Percentiles rank a stretch among this genome's conserved stretches.
Evolutionary conservation across 37 sponge, comb jelly and placozoan species (phyloP).

Genomic region (Agelas oroides): DNA sequence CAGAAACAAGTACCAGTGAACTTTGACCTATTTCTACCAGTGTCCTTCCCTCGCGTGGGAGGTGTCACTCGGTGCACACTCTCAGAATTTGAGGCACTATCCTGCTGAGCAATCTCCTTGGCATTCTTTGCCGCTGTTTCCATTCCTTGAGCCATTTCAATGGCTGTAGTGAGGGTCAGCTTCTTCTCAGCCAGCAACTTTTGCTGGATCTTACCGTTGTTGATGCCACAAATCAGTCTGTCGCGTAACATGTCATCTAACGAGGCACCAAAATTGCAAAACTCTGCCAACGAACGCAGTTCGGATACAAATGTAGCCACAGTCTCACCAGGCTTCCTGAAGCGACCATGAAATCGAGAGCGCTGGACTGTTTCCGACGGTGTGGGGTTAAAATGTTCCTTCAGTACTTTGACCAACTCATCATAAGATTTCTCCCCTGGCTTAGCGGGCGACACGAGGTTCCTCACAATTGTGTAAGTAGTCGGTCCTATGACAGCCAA

Average conservation of each 20-base stretch:
- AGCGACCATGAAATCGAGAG: neutral
- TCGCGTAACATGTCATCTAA: conserved; percentile 40
- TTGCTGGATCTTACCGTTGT: neutral
- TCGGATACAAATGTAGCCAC: neutral
- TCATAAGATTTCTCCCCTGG: neutral
- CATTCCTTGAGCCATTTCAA: conserved; percentile 14
- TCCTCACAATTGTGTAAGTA: neutral
- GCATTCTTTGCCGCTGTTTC: conserved; percentile 39
- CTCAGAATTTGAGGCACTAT: neutral
- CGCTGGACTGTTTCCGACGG: conserved; percentile 23
- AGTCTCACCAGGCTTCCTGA: neutral
- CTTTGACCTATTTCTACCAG: too few species aligned
- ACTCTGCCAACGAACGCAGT: too few species aligned
- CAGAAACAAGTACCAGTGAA: too few species aligned
- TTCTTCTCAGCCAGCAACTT: neutral
- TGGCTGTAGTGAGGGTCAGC: neutral
- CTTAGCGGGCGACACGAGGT: neutral
- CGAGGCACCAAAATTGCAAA: neutral
- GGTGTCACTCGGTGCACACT: neutral
- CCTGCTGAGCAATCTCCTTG: neutral
- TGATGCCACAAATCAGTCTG: conserved; percentile 42
- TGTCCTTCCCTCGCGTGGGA: neutral
- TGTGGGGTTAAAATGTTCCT: neutral
- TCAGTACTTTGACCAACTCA: neutral
- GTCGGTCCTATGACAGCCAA: neutral